Evolutionary conservation across 1,140 invertebrate species (phyloP).

Genomic region (Zaprionus inermis): DNA sequence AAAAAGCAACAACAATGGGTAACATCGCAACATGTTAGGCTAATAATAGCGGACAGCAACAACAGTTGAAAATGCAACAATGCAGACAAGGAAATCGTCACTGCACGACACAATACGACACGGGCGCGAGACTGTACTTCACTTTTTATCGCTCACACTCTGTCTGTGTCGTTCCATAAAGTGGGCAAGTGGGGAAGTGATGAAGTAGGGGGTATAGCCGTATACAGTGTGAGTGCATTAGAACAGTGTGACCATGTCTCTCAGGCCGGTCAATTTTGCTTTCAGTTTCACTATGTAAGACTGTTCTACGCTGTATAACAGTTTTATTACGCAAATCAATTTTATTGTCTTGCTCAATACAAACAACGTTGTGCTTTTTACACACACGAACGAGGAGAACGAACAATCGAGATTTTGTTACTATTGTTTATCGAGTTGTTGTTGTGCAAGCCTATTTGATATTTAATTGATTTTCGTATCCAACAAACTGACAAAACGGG

Average conservation of each 20-base stretch:
- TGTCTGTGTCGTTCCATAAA: background rate
- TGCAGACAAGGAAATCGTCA: constrained; percentile 74
- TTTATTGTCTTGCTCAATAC: constrained; percentile 43
- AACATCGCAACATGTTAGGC: constrained; percentile 44
- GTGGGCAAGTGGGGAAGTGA: background rate
- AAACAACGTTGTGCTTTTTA: constrained; percentile 30
- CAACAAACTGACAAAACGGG: constrained; percentile 60
- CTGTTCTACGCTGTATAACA: constrained; percentile 61
- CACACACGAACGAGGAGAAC: background rate
- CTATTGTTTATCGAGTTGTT: constrained; percentile 14
- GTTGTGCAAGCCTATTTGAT: constrained; percentile 42
- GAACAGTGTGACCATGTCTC: constrained; percentile 35
- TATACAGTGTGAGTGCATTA: constrained; percentile 50
- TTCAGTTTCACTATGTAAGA: constrained; percentile 64
- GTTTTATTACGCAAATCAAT: constrained; percentile 65
- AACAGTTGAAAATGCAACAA: constrained; percentile 47
- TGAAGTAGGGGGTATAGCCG: no score
- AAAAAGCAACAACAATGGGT: constrained; percentile 24
- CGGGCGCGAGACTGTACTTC: constrained; percentile 68
- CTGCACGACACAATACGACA: constrained; percentile 48
- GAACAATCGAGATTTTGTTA: constrained; percentile 55
- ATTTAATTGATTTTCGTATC: constrained; percentile 54
- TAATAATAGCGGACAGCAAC: constrained; percentile 54
- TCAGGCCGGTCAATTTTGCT: constrained; percentile 63
- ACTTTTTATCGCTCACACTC: constrained; percentile 24